Evolutionary conservation across 2,888 invertebrate genomes (phyloP), one percentile per base, ranked within the genome.

Genomic region (Apodemia mormo): DNA sequence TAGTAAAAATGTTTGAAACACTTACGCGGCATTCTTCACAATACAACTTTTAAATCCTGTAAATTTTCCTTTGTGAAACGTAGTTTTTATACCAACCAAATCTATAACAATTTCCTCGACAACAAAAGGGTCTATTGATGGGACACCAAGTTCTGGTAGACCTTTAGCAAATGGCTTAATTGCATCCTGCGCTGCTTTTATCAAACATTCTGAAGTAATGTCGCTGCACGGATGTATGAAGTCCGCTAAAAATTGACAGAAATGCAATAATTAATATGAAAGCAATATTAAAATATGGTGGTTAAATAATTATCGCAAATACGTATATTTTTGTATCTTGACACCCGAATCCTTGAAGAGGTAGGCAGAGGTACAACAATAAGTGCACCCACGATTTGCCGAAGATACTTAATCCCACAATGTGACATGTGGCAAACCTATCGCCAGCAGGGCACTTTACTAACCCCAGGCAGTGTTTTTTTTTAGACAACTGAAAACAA

Each of bases 21-120:
- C 75, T 72, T 76, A 85, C 89, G 81, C 83, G 67, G 82, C 84
- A 70, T 78, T 82, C 76, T 85, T 85, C 33, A 87, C 82, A 2
- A 78, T 67, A 70, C 88, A 88, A n/a, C 80, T 78, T 66, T 79
- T 81, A 12, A 88, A 76, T 49, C 88, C 89, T 67, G 73, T 82
- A 2, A 82, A 79, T 6, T 76, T 70, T 0, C 86, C 88, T 10
- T 85, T 66, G 14, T 72, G 75, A 43, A 89, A 83, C 1, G 79
- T 71, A 30, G 86, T 81, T 7, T 69, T 74, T 0, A 89, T 79
- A 0, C 80, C 84, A 30, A 84, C 85, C 33, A 89, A 72, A 3
- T 75, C 75, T 10, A 88, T 69, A 49, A 82, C 76, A 12, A 89
- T 65, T 33, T 81, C 76, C 7, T 84, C 77, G 8, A 88, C 76